A percentile compares a stretch with the other conserved stretches of the same genome.
Evolutionary conservation across 1,140 invertebrate species (phyloP).

Genomic region (Heliconius congener): DNA sequence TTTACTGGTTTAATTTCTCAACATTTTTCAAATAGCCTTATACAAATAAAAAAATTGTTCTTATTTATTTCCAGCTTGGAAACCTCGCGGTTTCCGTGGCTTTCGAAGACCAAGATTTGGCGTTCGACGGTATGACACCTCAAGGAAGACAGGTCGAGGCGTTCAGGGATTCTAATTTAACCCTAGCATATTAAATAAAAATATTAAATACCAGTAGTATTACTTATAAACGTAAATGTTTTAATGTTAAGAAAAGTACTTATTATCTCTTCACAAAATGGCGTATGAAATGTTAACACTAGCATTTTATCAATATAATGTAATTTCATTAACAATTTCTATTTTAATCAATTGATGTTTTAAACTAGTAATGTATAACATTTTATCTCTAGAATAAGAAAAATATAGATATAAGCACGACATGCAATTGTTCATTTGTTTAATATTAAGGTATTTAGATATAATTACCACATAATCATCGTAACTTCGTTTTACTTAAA

Average conservation of each 20-base stretch:
- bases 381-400: neutral
- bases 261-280: neutral
- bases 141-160: neutral
- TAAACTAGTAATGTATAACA: neutral
- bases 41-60: too few relatives aligned
- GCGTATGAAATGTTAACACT: neutral
- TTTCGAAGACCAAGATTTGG: neutral
- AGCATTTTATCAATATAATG: neutral
- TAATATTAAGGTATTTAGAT: neutral
- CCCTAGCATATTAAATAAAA: neutral
- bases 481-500: slow-evolving; percentile 11
- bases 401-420: neutral
- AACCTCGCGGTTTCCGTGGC: neutral
- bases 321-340: neutral
- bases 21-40: too few relatives aligned
- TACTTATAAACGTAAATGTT: neutral
- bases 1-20: too few relatives aligned
- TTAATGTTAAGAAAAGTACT: neutral
- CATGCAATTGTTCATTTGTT: neutral
- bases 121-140: neutral
- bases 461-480: neutral
- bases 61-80: neutral
- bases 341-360: neutral
- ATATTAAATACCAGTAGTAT: slow-evolving; percentile 11
- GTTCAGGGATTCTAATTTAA: neutral